Evolutionary conservation across 2,113 vertebrate genomes (phyloP).

Genomic region (Mellivora capensis): DNA sequence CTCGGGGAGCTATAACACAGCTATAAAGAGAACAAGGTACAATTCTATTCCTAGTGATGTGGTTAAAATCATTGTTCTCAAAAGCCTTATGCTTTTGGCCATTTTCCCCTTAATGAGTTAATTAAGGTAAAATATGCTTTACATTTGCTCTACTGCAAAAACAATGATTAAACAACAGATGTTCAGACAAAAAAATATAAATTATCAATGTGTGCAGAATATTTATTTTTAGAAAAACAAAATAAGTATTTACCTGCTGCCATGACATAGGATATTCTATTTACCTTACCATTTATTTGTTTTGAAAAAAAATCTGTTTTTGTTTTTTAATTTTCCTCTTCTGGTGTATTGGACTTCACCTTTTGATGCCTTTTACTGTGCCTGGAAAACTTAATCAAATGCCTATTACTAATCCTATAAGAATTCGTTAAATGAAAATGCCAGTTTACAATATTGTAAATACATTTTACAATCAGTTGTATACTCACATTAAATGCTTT

Average conservation of each 20-base stretch:
- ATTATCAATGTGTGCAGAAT: constrained; percentile 36
- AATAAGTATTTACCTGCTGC: neutral
- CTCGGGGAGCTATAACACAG: neutral
- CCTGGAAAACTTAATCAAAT: neutral
- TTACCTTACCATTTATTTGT: neutral
- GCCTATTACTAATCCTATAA: constrained; percentile 13
- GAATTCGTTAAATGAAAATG: neutral
- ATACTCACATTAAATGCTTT: neutral
- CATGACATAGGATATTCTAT: neutral
- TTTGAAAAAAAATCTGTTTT: neutral
- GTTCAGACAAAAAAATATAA: constrained; percentile 33
- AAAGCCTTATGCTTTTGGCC: constrained; percentile 24
- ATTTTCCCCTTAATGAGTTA: constrained; percentile 43
- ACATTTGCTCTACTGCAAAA: constrained; percentile 47
- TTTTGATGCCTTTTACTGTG: constrained; percentile 13
- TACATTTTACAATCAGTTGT: neutral
- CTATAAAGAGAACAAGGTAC: constrained; percentile 55
- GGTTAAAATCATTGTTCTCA: constrained; percentile 39
- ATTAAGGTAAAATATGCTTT: constrained; percentile 58
- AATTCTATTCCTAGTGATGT: constrained; percentile 27
- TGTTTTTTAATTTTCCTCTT: neutral
- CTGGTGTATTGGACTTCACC: neutral
- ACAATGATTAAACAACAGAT: constrained; percentile 59
- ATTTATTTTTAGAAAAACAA: constrained; percentile 44
- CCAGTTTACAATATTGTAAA: neutral